Conservation (phyloP, 2,797 vertebrate genomes). For the Tragelaphus eurycerus region DNA sequence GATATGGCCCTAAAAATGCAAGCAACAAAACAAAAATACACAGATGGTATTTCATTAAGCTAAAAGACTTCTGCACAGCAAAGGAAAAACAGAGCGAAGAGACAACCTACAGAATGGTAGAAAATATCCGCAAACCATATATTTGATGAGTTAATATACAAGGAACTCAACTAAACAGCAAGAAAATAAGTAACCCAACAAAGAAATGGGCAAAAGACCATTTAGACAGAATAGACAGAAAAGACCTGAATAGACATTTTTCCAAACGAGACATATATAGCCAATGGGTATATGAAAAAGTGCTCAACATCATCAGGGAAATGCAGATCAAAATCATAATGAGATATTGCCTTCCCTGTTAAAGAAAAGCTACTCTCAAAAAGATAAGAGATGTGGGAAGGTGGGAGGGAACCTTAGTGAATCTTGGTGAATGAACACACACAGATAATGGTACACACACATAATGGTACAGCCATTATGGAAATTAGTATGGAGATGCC, state of each 20-base stretch:
- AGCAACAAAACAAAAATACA: not conserved
- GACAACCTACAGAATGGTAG: not conserved
- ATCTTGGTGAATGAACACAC: not conserved
- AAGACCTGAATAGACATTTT: not conserved
- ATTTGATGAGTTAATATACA: not conserved
- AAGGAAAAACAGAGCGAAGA: not conserved
- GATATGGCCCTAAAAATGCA: not conserved
- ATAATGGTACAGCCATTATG: not conserved
- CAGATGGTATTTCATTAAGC: not conserved
- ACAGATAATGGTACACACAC: not conserved
- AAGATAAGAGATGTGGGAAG: not conserved
- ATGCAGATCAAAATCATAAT: not conserved
- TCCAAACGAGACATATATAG: not conserved
- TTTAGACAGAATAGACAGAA: not conserved
- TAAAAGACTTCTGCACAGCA: not conserved
- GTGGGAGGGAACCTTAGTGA: not conserved
- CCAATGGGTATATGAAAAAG: not conserved
- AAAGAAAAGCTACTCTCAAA: not conserved
- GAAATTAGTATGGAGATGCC: not conserved
- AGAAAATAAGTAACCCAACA: not conserved
- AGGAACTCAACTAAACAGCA: not conserved
- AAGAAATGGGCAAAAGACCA: not conserved
- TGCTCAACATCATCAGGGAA: not conserved
- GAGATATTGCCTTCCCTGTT: not conserved
- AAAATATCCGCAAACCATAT: not conserved